Base-by-base conservation (phyloP, 2,888 invertebrate species). In the Pseudococcus jackbeardsleyi region DNA sequence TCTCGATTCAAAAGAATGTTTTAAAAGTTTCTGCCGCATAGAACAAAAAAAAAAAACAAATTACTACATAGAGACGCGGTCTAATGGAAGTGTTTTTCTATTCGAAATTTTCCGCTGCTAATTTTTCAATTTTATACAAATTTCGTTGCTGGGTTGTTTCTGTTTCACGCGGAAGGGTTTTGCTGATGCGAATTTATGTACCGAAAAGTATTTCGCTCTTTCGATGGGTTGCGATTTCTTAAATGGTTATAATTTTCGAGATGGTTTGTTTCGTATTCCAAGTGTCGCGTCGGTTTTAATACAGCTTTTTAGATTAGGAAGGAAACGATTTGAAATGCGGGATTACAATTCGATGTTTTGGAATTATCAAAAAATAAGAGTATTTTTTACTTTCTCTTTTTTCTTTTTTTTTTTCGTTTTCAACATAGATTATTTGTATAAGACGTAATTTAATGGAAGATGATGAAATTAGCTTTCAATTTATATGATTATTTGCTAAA, bases 71-170 rank as follows among this genome's bases (percentile, higher is more conserved):
- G 46, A 79, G 17, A 42, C 1, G 42, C 9, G 42, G 79, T 79
- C 79, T 79, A 79, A 72, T 79, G 46, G 79, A 79, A 79, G 33
- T 79, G 79, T 79, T 79, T 79, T 79, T 42, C 79, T 42, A 79
- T 42, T 79, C 39, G 79, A 33, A 79, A 79, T 42, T 79, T 79
- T 42, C 19, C 79, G 42, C 42, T n/a, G 46, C 79, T 79, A 79
- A 79, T 79, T 42, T 79, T 79, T 79, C 79, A 79, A 79, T 79
- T 79, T 79, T 79, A 72, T 72, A 79, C 79, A 79, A 79, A 79
- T 79, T 79, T 79, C 79, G 46, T 26, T 72, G 26, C 33, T 3
- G 26, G 26, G 26, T 33, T 33, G 26, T 33, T 33, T 33, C 72
- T 59, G 59, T 5, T 59, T 19, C 19, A 1, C 59, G 26, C 26